Evolutionary conservation across 1,140 invertebrate genomes (phyloP).

Genomic region (Drosophila persimilis): DNA sequence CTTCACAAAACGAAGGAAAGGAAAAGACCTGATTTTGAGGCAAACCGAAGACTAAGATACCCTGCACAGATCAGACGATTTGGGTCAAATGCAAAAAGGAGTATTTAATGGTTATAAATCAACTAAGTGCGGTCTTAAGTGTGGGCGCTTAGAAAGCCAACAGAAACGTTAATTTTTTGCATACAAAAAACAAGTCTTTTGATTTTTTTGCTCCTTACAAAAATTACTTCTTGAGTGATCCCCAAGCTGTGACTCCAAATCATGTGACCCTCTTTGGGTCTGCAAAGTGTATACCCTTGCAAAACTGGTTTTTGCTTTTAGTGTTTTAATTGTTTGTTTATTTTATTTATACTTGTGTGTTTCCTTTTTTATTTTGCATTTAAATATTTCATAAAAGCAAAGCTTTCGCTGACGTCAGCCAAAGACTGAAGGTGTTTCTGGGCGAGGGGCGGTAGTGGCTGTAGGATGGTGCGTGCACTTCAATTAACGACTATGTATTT

Average conservation of each 20-base stretch:
- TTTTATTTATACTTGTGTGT: constrained; percentile 25
- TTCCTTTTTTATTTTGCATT: constrained; percentile 43
- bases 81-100: background rate
- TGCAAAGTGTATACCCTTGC: constrained; percentile 11
- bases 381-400: constrained; percentile 32
- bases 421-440: constrained; percentile 19
- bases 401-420: constrained; percentile 36
- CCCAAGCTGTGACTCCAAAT: too few relatives aligned
- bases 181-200: background rate
- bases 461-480: too few relatives aligned
- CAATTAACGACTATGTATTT: background rate
- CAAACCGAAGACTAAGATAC: background rate
- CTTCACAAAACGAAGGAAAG: constrained; percentile 2
- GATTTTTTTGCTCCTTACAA: background rate
- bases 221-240: background rate
- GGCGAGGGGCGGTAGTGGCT: too few relatives aligned
- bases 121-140: background rate
- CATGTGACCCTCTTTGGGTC: too few relatives aligned
- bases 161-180: background rate
- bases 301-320: constrained; percentile 42
- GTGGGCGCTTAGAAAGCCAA: too few relatives aligned
- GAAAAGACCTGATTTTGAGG: background rate
- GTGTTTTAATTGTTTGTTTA: constrained; percentile 42
- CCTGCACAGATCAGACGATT: too few relatives aligned
- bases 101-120: background rate